These are phyloP conservation scores for Corythoichthys haematopterus DNA, from an alignment of 2,113 vertebrate genomes.

Conservation along the genomic window DNA sequence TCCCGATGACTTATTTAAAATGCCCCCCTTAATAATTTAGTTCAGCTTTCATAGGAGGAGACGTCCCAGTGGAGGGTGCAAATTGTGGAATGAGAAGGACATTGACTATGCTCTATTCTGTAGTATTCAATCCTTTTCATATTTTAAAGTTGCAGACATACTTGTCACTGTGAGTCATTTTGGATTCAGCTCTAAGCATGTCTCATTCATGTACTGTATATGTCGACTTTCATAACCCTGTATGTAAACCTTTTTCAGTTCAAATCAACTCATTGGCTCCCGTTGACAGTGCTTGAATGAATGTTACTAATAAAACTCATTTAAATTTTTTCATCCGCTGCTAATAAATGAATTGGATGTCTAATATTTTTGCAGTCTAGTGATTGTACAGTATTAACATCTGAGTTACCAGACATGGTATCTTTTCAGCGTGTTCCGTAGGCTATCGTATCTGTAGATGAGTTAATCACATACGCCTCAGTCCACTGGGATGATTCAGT, in stretches of 20 bases:
- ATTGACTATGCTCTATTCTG: slow-evolving; percentile 38
- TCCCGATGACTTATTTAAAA: slow-evolving; percentile 66
- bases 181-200: background rate
- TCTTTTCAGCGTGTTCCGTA: slow-evolving; percentile 14
- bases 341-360: background rate
- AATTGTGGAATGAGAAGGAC: slow-evolving; percentile 29
- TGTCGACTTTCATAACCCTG: no score
- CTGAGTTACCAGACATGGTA: slow-evolving; percentile 26
- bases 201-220: background rate
- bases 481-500: slow-evolving; percentile 29
- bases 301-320: no score
- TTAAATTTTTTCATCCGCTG: no score
- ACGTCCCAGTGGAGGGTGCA: slow-evolving; percentile 41
- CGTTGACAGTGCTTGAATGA: no score
- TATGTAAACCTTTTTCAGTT: no score
- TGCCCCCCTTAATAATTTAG: slow-evolving; percentile 69
- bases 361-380: slow-evolving; percentile 2
- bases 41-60: slow-evolving; percentile 52
- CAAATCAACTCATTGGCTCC: no score
- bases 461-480: slow-evolving; percentile 49
- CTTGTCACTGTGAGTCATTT: background rate
- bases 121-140: no score
- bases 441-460: slow-evolving; percentile 47
- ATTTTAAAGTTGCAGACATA: no score
- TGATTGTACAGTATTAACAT: slow-evolving; percentile 14